These are phyloP conservation scores for Drosophila rufa DNA, from an alignment of 1,140 invertebrate species.

Conservation along the genomic window DNA sequence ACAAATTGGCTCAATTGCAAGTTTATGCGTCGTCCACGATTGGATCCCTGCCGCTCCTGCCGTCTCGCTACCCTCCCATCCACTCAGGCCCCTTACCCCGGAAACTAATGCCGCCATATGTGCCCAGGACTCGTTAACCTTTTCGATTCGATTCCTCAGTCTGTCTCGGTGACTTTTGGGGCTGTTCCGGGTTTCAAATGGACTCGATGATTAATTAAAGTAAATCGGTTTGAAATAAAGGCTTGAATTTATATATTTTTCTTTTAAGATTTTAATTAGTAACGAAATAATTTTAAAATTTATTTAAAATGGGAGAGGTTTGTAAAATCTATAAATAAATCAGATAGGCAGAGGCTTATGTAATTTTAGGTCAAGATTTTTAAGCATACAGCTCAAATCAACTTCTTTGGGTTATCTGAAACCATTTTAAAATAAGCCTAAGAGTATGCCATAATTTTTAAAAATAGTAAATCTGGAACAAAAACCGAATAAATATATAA, in stretches of 20 bases:
- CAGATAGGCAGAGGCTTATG: no score
- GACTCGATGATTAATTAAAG: no score
- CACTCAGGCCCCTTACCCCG: background rate
- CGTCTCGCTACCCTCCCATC: background rate
- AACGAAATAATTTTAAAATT: no score
- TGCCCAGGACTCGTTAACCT: slow-evolving; percentile 78
- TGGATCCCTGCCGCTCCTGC: slow-evolving; percentile 16
- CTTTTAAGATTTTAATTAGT: no score
- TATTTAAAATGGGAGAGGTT: no score
- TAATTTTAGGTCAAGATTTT: no score
- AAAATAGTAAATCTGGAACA: no score
- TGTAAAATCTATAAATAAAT: no score
- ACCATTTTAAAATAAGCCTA: background rate
- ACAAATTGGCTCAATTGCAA: slow-evolving; percentile 84
- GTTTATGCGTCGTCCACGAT: slow-evolving; percentile 67
- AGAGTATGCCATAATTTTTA: background rate
- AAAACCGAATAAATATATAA: no score
- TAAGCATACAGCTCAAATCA: no score
- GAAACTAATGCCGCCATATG: slow-evolving; percentile 80
- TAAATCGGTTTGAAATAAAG: no score
- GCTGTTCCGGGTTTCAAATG: slow-evolving; percentile 24
- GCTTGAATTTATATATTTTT: no score
- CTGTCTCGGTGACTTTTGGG: slow-evolving; percentile 11
- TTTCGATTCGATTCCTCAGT: slow-evolving; percentile 66
- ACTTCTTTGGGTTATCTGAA: background rate